Base-by-base conservation (phyloP, 2,113 vertebrate species). In the Podilymbus podiceps region DNA sequence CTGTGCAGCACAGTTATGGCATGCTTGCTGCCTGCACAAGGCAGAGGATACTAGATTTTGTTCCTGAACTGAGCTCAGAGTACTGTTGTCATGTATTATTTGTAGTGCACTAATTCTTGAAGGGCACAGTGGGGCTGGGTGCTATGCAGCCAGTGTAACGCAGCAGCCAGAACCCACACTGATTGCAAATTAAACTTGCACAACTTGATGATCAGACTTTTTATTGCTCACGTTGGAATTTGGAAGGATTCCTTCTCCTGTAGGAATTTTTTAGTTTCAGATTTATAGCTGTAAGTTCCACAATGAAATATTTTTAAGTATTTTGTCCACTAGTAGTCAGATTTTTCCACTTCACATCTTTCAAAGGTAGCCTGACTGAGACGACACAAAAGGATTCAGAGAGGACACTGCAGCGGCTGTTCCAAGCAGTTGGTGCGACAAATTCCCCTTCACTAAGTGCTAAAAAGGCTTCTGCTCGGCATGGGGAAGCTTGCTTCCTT, bases 381-480 rank as follows among this genome's bases (percentile, higher is more conserved):
- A 81, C 95, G 66, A 69, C 66, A 85, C 31, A 69, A 63, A 93
- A 76, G 55, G 74, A 88, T 82, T 85, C 2, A 0, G 30, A 25
- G 50, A 55, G 71, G 46, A 75, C 67, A 58, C 66, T 68, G 46
- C 44, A 66, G 66, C 0, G 22, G 68, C 73, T 87, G 52, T 85
- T 93, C 33, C 1, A 12, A 71, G 82, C 56, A 53, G 64, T 17
- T 75, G 69, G 7, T 80, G 69, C 58, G 69, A 63, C 90, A 66
- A 75, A 64, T 91, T 80, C 73, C 49, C 28, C 80, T 94, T 64
- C 46, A 33, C 53, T 47, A 50, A 69, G 58, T n/a, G 67, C 80
- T 95, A 33, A 69, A 95, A 96, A 91, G 52, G 77, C 80, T 91
- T 84, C 69, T 94, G 83, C 94, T 94, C 89, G 87, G 90, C 80